Evolutionary conservation across 2,888 invertebrate species (phyloP).

Genomic region (Leucophenga montana): DNA sequence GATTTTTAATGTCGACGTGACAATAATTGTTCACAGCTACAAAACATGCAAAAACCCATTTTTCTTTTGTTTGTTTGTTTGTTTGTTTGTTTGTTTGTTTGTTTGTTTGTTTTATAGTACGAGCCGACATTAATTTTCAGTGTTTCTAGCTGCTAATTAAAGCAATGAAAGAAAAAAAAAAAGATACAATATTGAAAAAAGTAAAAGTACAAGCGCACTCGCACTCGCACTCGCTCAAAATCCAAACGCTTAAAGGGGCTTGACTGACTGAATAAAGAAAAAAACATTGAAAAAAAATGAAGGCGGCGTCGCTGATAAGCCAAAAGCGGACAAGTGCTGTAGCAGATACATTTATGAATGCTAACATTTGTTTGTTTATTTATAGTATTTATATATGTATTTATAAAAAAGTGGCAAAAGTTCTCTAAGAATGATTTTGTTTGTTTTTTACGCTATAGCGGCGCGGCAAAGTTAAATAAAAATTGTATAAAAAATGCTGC

Average conservation of each 20-base stretch:
- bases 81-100: no score
- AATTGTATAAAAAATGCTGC: no score
- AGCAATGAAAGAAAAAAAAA: no score
- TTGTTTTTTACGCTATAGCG: no score
- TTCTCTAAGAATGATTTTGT: no score
- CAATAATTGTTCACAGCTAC: conserved; percentile 49
- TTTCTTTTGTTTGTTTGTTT: conserved; percentile 56
- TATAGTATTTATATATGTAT: no score
- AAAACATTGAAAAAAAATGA: conserved; percentile 12
- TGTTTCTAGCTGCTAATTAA: background rate
- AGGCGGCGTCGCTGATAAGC: conserved; percentile 35
- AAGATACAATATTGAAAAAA: background rate
- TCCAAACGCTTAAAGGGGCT: conserved; percentile 16
- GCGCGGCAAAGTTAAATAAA: no score
- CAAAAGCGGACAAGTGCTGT: background rate
- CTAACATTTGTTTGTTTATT: conserved; percentile 6
- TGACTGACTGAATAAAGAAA: conserved; percentile 15
- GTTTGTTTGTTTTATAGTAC: no score
- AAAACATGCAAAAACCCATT: no score
- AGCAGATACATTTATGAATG: conserved; percentile 18
- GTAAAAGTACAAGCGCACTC: background rate
- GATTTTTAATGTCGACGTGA: conserved; percentile 65
- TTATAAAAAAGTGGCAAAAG: no score
- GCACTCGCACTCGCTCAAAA: background rate
- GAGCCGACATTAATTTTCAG: conserved; percentile 20